Conservation (phyloP, 37 sponge, comb jelly and placozoan species). For the Axinella damicornis region DNA sequence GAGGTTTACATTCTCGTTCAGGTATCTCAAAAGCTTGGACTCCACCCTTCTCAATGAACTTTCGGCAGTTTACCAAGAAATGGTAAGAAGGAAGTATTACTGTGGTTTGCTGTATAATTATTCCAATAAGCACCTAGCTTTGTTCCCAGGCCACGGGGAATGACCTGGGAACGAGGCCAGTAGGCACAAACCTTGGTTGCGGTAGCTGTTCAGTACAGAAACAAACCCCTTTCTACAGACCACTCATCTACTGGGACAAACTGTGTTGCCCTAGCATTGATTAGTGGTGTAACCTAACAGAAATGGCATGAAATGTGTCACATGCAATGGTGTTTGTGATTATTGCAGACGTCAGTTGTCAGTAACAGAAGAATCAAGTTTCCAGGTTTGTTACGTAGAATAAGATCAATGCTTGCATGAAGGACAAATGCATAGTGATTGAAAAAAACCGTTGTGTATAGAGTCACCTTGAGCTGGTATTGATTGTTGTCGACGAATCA, state of each 20-base stretch:
- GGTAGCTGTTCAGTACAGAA: too few species aligned
- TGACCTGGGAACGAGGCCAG: background rate
- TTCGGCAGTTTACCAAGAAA: slow-evolving; percentile 24
- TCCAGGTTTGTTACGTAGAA: slow-evolving; percentile 25
- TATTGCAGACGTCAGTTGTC: slow-evolving; percentile 23
- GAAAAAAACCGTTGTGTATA: background rate
- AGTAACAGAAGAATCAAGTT: slow-evolving; percentile 47
- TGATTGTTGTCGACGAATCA: too few species aligned
- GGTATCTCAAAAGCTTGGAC: slow-evolving; percentile 37
- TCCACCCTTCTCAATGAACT: slow-evolving; percentile 22
- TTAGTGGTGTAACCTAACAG: background rate
- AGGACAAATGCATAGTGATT: too few species aligned
- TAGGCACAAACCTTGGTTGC: too few species aligned
- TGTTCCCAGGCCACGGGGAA: background rate
- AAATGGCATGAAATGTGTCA: background rate
- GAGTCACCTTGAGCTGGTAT: too few species aligned
- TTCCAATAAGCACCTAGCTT: too few species aligned
- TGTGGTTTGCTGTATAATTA: background rate
- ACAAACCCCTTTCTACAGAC: too few species aligned
- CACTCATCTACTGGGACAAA: too few species aligned
- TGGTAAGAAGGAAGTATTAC: too few species aligned
- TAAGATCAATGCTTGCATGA: too few species aligned
- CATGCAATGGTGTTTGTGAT: background rate
- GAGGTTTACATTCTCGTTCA: background rate
- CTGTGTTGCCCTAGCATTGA: background rate